Evolutionary conservation across 2,797 vertebrate species (phyloP).

Genomic region (Galago senegalensis): DNA sequence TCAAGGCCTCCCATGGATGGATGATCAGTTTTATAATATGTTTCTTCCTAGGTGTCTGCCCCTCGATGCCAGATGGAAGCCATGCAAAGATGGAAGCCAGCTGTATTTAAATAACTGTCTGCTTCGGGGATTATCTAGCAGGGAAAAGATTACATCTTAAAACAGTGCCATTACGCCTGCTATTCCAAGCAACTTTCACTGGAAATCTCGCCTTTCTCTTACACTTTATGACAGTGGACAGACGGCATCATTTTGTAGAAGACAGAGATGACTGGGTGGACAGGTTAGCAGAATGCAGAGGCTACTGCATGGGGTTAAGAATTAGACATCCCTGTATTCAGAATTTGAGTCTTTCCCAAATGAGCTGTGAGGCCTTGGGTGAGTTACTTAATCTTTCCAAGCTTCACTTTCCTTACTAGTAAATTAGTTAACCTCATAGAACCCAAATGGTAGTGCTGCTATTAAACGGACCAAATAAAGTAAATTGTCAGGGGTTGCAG

Average conservation of each 20-base stretch:
- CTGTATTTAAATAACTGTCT: constrained; percentile 17
- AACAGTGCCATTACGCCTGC: neutral
- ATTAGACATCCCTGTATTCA: neutral
- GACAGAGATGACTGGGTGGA: neutral
- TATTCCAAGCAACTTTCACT: neutral
- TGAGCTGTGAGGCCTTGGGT: neutral
- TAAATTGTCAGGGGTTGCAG: neutral
- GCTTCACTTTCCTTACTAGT: neutral
- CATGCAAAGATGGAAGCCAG: constrained; percentile 20
- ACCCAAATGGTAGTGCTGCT: neutral
- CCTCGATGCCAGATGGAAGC: constrained; percentile 36
- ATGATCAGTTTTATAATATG: constrained; percentile 37
- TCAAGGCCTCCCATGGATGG: neutral
- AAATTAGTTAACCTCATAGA: neutral
- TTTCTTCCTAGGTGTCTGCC: constrained; percentile 14
- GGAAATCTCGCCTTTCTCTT: neutral
- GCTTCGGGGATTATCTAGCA: constrained; percentile 22
- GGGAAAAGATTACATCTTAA: neutral
- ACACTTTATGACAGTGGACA: neutral
- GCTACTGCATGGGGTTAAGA: neutral
- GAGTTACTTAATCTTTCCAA: neutral
- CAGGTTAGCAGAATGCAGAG: neutral
- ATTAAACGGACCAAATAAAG: neutral
- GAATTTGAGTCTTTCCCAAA: neutral
- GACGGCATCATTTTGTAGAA: neutral